phyloP scores from a whole-genome alignment of 2,888 invertebrate genomes.

The Abscondita cerata region DNA sequence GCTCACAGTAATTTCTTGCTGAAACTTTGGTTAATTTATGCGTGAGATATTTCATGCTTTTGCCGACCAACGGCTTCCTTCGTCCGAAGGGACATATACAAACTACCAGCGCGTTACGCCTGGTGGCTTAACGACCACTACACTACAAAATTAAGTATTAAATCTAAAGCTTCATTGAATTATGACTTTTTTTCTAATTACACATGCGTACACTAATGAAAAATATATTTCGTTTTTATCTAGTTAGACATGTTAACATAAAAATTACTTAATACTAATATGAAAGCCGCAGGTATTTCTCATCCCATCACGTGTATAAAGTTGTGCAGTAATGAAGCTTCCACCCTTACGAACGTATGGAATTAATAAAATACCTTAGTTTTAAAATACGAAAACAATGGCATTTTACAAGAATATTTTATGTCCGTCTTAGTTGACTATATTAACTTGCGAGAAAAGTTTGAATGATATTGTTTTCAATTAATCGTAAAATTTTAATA shows the following conservation, averaged over 20 bases:
- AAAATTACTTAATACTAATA: conserved; percentile 25
- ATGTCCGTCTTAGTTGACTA: no score
- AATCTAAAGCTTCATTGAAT: conserved; percentile 20
- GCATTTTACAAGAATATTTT: conserved; percentile 1
- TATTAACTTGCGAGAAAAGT: no score
- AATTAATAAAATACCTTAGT: conserved; percentile 34
- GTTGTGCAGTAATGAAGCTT: conserved; percentile 24
- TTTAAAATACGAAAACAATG: conserved; percentile 5
- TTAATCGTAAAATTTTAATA: no score
- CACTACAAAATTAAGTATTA: conserved; percentile 28
- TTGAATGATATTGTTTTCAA: no score
- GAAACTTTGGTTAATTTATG: conserved; percentile 58
- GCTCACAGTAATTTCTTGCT: conserved; percentile 57
- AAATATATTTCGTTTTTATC: background rate
- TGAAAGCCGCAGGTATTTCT: conserved; percentile 32
- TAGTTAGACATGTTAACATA: conserved; percentile 19
- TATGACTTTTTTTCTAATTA: background rate
- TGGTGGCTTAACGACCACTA: conserved; percentile 31
- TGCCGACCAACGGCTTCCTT: conserved; percentile 48
- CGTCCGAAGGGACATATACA: conserved; percentile 41
- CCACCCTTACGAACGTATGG: conserved; percentile 25
- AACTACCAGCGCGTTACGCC: conserved; percentile 29
- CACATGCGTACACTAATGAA: background rate
- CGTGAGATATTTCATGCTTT: conserved; percentile 57
- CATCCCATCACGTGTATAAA: conserved; percentile 27